Evolutionary conservation across 2,888 invertebrate genomes (phyloP).

Genomic region (Drosophila limbata): DNA sequence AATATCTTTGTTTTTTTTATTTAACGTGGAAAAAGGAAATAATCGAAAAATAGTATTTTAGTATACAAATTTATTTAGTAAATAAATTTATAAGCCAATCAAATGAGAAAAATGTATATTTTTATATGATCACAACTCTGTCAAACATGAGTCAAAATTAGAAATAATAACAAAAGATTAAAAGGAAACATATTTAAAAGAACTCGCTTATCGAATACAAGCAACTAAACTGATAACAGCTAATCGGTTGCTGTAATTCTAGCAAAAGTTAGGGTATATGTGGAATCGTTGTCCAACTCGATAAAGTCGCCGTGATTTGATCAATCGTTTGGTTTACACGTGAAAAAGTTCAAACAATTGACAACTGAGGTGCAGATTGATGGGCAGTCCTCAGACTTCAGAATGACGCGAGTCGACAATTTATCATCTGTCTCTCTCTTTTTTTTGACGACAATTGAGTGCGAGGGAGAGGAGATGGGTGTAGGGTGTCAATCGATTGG

Average conservation of each 20-base stretch:
- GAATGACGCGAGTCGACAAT: conserved; percentile 51
- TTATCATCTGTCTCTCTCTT: conserved; percentile 60
- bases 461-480: neutral
- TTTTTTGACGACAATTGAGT: neutral
- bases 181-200: neutral
- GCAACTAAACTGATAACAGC: neutral
- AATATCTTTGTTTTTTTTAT: too few species aligned
- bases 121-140: too few species aligned
- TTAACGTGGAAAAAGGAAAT: too few species aligned
- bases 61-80: too few species aligned
- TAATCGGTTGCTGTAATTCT: neutral
- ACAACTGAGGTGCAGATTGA: conserved; percentile 67
- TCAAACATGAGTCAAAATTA: neutral
- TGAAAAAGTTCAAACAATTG: conserved; percentile 65
- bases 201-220: neutral
- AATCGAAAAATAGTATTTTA: too few species aligned
- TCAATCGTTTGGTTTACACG: conserved; percentile 65
- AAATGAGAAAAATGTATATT: too few species aligned
- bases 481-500: conserved; percentile 12
- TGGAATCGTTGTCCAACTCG: neutral
- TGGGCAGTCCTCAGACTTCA: conserved; percentile 51
- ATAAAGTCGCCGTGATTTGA: conserved; percentile 50
- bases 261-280: conserved; percentile 20
- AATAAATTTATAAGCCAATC: too few species aligned
- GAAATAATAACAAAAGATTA: conserved; percentile 4